These are phyloP conservation scores for Artibeus jamaicensis DNA, from an alignment of 2,797 vertebrate species.

Conservation along the genomic window DNA sequence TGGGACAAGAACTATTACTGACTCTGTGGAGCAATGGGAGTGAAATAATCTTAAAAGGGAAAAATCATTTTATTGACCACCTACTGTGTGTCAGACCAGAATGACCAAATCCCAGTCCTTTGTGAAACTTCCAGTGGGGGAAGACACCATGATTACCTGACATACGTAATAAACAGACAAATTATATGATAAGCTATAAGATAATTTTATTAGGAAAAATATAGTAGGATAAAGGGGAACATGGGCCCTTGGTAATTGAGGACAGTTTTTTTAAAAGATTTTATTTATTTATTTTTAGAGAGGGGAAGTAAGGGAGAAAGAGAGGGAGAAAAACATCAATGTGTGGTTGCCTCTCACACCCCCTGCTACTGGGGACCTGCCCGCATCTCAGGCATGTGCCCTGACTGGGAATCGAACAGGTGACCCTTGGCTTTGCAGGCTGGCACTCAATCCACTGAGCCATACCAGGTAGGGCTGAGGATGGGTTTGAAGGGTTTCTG, in stretches of 20 bases:
- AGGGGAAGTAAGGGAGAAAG: too few relatives aligned
- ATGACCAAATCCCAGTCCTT: background rate
- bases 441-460: too few relatives aligned
- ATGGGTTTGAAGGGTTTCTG: background rate
- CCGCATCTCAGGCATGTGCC: too few relatives aligned
- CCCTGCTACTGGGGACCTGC: too few relatives aligned
- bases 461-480: too few relatives aligned
- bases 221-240: background rate
- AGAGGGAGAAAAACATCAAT: too few relatives aligned
- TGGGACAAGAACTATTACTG: background rate
- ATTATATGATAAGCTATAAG: background rate
- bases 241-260: background rate
- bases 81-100: background rate
- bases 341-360: too few relatives aligned
- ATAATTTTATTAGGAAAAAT: background rate
- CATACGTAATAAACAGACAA: background rate
- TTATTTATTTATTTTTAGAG: too few relatives aligned
- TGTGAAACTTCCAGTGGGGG: background rate
- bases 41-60: background rate
- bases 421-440: too few relatives aligned
- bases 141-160: background rate
- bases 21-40: background rate
- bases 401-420: too few relatives aligned
- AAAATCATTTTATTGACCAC: background rate
- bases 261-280: too few relatives aligned